Percentiles rank a stretch among this genome's conserved stretches.
Conservation (phyloP, 2,797 vertebrate genomes). For the Prunella strophiata region DNA sequence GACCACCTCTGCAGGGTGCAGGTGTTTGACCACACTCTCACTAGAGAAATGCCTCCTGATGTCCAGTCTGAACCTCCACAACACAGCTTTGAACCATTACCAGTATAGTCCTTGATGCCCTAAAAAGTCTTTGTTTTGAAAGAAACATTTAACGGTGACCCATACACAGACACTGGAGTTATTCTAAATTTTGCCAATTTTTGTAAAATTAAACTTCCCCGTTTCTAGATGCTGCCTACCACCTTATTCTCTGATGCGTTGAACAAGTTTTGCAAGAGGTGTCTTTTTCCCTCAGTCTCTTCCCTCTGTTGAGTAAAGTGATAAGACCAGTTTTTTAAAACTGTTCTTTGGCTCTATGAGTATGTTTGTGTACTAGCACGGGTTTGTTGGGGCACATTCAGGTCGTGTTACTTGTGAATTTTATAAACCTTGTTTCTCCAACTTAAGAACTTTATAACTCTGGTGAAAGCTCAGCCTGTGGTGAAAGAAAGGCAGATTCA, state of each 20-base stretch:
- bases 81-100: neutral
- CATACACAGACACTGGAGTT: neutral
- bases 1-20: fast-evolving
- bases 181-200: neutral
- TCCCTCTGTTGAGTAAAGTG: neutral
- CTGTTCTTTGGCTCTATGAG: fast-evolving
- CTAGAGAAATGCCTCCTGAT: neutral
- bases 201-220: neutral
- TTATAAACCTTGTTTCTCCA: neutral
- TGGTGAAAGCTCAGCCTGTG: neutral
- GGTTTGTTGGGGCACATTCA: neutral
- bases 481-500: neutral
- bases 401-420: neutral
- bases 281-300: neutral
- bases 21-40: neutral
- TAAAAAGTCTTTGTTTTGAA: neutral
- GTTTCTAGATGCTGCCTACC: neutral
- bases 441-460: neutral
- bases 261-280: neutral
- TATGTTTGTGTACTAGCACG: neutral
- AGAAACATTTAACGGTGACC: neutral
- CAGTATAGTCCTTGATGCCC: neutral
- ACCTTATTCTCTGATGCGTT: neutral
- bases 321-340: neutral
- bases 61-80: neutral